Base-by-base conservation (phyloP, 35 echinoderm and acorn worm genomes). In the Apostichopus californicus region DNA sequence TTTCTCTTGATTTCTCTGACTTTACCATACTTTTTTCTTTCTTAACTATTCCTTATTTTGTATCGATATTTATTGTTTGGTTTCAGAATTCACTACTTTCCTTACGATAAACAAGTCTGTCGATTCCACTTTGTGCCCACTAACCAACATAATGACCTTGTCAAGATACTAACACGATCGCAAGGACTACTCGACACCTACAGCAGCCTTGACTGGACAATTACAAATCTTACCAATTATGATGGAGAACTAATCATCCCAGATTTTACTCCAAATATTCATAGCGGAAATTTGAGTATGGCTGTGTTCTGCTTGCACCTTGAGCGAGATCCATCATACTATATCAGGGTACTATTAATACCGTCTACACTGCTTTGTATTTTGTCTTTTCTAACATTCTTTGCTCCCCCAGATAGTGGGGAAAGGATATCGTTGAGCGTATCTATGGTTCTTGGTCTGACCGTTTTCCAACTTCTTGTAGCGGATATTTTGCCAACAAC, bases 401-500 rank as follows among this genome's bases (percentile, higher is more conserved):
- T 75, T 7, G 71, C 71, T 6, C 71, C 71, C 15, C 71, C 71
- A 2, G 71, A 75, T 22, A 75, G 71, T 18, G 71, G 71, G 0
- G 71, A 75, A 18, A 18, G 71, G 71, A 75, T 75, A 2, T 18
- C 17, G 21, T 22, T 75, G 17, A 18, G 71, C n/a, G 21, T 75
- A 6, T 75, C 71, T 1, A 75, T 75, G 15, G 71, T 75, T 6
- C 71, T 75, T 75, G 81, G 81, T 85, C 14, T 85, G 5, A 85
- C 81, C 1, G 81, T 85, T 15, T 85, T 85, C 81, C 81, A 85
- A 15, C 20, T 85, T 5, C n/a, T 85, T 12, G 14, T 56, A 5
- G 15, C 54, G n/a, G 23, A 85, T 58, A 85, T 59, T 8, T n/a
- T 85, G 57, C 81, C 81, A 1, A 58, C 81, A 9, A 8, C 81